Evolutionary conservation across 2,888 invertebrate species (phyloP).

Genomic region (Sinopyrophorus schimmeli): DNA sequence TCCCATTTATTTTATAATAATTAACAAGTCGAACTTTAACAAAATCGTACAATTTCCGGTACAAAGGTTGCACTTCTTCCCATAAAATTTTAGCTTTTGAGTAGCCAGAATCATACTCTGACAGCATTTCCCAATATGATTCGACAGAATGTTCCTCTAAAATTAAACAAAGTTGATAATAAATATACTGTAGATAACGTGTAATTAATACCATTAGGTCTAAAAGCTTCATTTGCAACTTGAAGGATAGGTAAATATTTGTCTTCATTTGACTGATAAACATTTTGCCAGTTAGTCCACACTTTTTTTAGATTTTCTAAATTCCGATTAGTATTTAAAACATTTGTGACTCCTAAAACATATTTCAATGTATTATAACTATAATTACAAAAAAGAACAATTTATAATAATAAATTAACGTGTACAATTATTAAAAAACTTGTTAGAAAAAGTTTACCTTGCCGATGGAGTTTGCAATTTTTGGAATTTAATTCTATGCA

Average conservation of each 20-base stretch:
- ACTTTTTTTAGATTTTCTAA: conserved; percentile 33
- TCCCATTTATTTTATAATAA: conserved; percentile 55
- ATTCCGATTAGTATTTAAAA: conserved; percentile 39
- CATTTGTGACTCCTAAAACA: conserved; percentile 36
- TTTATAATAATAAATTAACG: no score
- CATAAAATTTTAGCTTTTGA: conserved; percentile 60
- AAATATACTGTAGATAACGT: not conserved
- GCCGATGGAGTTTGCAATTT: no score
- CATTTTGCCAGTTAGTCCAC: conserved; percentile 44
- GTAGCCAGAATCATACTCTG: conserved; percentile 59
- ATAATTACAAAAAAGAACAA: no score
- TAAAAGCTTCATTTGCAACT: conserved; percentile 41
- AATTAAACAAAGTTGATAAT: not conserved
- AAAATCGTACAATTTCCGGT: conserved; percentile 60
- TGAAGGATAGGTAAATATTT: conserved; percentile 38
- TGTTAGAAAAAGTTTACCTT: no score
- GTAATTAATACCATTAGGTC: conserved; percentile 40
- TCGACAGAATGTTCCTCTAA: conserved; percentile 12
- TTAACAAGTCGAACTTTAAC: conserved; percentile 58
- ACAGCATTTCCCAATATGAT: conserved; percentile 60
- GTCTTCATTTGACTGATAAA: conserved; percentile 20
- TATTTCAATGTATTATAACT: no score
- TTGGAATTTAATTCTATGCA: no score
- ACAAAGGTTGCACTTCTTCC: conserved; percentile 61
- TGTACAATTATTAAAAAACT: no score